Percentiles rank a stretch among this genome's conserved stretches.
Conservation (phyloP, 2,888 invertebrate species). For the Calephelis perditalis region DNA sequence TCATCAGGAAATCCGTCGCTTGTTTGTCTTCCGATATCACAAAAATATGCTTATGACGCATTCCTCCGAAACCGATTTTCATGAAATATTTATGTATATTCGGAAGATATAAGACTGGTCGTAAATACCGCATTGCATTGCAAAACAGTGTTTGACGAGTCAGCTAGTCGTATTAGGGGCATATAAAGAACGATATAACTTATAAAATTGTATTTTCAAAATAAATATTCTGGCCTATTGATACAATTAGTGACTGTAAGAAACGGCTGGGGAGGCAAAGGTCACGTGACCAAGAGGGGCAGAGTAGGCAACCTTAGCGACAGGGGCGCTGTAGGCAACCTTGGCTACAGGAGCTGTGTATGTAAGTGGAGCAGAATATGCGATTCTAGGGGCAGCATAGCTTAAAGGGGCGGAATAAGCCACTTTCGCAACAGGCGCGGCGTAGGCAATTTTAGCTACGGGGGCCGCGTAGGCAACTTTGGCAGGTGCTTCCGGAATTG, state of each 20-base stretch:
- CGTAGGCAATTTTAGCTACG: slow-evolving; percentile 38
- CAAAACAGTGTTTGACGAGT: too few relatives aligned
- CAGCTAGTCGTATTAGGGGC: too few relatives aligned
- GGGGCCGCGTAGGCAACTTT: slow-evolving; percentile 39
- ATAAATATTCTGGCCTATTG: slow-evolving; percentile 1
- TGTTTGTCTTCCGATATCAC: too few relatives aligned
- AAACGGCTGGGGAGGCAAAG: slow-evolving; percentile 51
- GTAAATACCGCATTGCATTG: too few relatives aligned
- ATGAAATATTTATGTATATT: too few relatives aligned
- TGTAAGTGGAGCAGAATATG: slow-evolving; percentile 38
- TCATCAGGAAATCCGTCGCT: too few relatives aligned
- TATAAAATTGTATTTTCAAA: not conserved
- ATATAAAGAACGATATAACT: not conserved
- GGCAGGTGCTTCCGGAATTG: slow-evolving; percentile 35
- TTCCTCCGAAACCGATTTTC: too few relatives aligned
- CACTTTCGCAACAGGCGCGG: slow-evolving; percentile 39
- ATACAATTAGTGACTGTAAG: slow-evolving; percentile 55
- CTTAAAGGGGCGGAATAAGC: slow-evolving; percentile 26
- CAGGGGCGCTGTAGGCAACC: slow-evolving; percentile 39
- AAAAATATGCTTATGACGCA: too few relatives aligned
- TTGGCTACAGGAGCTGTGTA: slow-evolving; percentile 42
- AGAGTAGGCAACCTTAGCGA: slow-evolving; percentile 36
- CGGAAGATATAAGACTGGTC: too few relatives aligned
- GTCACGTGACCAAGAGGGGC: slow-evolving; percentile 33
- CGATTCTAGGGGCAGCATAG: slow-evolving; percentile 39